Evolutionary conservation across 37 sponge, comb jelly and placozoan species (phyloP).

Genomic region (Haliclona indistincta): DNA sequence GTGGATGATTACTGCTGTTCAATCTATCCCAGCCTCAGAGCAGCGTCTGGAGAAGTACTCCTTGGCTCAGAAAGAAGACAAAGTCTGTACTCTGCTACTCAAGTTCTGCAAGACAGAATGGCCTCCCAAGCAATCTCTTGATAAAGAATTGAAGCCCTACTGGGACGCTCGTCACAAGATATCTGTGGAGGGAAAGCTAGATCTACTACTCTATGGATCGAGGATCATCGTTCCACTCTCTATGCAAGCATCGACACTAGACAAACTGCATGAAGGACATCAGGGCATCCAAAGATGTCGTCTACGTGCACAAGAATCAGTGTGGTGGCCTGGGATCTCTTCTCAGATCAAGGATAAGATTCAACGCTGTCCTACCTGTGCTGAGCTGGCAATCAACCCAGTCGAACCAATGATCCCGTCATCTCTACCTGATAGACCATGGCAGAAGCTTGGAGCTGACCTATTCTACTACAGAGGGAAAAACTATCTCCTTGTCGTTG

Average conservation of each 20-base stretch:
- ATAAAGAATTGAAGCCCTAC: neutral
- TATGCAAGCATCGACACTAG: conserved; percentile 10
- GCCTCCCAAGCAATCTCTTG: neutral
- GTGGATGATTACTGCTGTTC: neutral
- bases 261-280: conserved; percentile 49
- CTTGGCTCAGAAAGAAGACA: conserved; percentile 12
- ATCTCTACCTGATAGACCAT: conserved; percentile 11
- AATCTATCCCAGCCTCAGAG: neutral
- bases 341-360: conserved; percentile 27
- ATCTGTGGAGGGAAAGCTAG: neutral
- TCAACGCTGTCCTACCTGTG: conserved; percentile 37
- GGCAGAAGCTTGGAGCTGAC: conserved; percentile 8
- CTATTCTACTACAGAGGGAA: conserved; percentile 6
- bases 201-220: neutral
- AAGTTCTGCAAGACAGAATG: neutral
- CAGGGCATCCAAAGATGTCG: conserved; percentile 47
- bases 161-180: neutral
- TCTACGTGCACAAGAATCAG: conserved; percentile 17
- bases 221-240: conserved; percentile 35
- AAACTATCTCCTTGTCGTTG: conserved; percentile 2
- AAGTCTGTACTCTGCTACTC: neutral
- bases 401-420: conserved; percentile 28
- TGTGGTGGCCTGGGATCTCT: conserved; percentile 61
- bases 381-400: neutral
- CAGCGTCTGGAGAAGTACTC: neutral